A percentile compares a stretch with the other conserved stretches of the same genome.
phyloP scores from a whole-genome alignment of 1,140 invertebrate genomes.

The Chelonus insularis region DNA sequence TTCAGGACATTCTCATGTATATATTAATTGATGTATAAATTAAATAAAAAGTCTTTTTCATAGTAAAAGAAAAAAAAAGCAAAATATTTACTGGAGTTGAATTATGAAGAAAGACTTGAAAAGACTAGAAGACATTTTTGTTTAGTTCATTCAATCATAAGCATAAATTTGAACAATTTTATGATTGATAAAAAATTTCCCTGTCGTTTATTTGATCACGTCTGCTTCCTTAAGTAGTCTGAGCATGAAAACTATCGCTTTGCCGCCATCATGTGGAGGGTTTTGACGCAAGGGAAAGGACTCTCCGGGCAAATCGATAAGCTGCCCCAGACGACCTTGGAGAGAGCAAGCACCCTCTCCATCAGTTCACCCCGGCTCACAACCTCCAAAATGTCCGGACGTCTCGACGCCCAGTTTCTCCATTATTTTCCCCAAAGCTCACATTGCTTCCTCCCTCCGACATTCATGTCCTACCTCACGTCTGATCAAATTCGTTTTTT shows the following conservation, averaged over 20 bases:
- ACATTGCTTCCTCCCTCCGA: conserved; percentile 17
- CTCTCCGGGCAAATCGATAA: conserved; percentile 47
- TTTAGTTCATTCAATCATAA: no score
- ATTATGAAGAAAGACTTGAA: neutral
- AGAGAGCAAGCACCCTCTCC: conserved; percentile 24
- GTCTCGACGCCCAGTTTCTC: conserved; percentile 19
- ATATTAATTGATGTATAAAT: no score
- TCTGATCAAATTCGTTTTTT: no score
- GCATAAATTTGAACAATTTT: neutral
- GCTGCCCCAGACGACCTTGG: conserved; percentile 54
- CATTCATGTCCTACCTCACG: conserved; percentile 3
- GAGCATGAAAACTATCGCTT: neutral
- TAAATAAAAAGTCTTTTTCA: no score
- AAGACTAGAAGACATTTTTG: neutral
- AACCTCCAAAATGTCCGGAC: conserved; percentile 40
- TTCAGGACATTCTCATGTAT: no score
- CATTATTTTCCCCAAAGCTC: conserved; percentile 7
- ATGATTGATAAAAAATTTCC: neutral
- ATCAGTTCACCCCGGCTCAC: conserved; percentile 28
- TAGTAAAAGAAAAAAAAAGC: no score
- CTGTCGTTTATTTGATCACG: neutral
- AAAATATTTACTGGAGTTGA: no score
- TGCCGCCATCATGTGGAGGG: neutral
- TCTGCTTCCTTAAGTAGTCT: neutral
- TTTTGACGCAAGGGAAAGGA: conserved; percentile 10